phyloP scores from a whole-genome alignment of 2,113 vertebrate species.

The Mesitornis unicolor region DNA sequence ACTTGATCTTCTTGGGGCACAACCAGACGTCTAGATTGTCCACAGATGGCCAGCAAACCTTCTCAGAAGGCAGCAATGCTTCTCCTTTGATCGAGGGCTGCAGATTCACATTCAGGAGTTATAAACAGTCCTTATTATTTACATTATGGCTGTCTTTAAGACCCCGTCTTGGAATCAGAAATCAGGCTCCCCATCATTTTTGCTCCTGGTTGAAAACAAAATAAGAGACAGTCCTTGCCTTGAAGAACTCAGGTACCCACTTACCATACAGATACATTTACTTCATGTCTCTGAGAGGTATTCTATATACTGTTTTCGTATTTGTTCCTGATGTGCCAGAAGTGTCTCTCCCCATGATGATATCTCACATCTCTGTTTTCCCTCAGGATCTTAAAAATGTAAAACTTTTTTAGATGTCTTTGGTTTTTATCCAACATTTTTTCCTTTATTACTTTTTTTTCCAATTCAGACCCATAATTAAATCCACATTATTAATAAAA shows the following conservation, averaged over 20 bases:
- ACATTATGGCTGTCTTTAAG: background rate
- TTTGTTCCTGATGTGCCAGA: background rate
- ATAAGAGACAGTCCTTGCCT: background rate
- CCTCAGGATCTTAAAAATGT: background rate
- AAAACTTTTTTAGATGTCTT: background rate
- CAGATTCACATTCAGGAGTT: background rate
- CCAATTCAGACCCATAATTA: background rate
- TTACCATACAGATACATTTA: background rate
- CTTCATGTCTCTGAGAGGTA: background rate
- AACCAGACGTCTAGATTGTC: background rate
- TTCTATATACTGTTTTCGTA: background rate
- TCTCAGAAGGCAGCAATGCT: background rate
- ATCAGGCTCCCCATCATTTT: background rate
- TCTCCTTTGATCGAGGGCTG: background rate
- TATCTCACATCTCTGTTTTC: background rate
- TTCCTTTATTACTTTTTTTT: background rate
- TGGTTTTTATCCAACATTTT: background rate
- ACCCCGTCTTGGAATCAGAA: background rate
- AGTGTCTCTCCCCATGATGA: background rate
- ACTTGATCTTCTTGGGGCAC: background rate
- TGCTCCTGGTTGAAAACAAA: background rate
- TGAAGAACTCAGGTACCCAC: background rate
- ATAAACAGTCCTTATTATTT: background rate
- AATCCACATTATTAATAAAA: slow-evolving; percentile 14
- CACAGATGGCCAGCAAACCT: background rate